These are phyloP conservation scores for Takifugu ocellatus DNA, from an alignment of 2,797 vertebrate genomes.

Conservation along the genomic window DNA sequence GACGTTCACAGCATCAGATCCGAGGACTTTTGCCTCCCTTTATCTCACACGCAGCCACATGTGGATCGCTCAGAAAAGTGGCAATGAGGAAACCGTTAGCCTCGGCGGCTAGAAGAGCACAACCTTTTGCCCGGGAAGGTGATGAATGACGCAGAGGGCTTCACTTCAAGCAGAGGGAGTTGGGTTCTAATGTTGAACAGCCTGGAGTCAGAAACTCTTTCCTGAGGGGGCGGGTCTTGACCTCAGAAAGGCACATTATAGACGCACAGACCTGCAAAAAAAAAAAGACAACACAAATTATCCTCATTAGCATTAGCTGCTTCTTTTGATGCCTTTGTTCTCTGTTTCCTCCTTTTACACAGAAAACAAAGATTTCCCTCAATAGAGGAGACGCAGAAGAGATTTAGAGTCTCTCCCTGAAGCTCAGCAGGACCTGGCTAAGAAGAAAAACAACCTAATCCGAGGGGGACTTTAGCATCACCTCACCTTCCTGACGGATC, in stretches of 20 bases:
- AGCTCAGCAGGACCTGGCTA: too few relatives aligned
- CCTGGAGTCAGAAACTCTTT: not conserved
- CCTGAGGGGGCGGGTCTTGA: not conserved
- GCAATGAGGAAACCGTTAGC: not conserved
- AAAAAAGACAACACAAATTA: conserved; percentile 24
- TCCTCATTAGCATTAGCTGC: not conserved
- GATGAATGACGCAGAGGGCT: too few relatives aligned
- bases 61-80: conserved; percentile 4
- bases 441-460: too few relatives aligned
- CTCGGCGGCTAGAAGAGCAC: conserved; percentile 9
- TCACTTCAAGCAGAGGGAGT: too few relatives aligned
- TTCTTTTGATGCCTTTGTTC: too few relatives aligned
- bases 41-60: conserved; percentile 7
- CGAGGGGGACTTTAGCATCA: too few relatives aligned
- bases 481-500: too few relatives aligned
- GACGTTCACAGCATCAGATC: conserved; percentile 5
- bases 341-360: too few relatives aligned
- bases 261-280: conserved; percentile 20
- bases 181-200: too few relatives aligned
- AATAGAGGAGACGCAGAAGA: too few relatives aligned
- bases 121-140: conserved; percentile 6
- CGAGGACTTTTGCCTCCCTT: not conserved
- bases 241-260: not conserved
- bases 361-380: too few relatives aligned
- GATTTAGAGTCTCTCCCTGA: too few relatives aligned